phyloP scores from a whole-genome alignment of 1,140 invertebrate genomes.

The Trichonephila clavata region DNA sequence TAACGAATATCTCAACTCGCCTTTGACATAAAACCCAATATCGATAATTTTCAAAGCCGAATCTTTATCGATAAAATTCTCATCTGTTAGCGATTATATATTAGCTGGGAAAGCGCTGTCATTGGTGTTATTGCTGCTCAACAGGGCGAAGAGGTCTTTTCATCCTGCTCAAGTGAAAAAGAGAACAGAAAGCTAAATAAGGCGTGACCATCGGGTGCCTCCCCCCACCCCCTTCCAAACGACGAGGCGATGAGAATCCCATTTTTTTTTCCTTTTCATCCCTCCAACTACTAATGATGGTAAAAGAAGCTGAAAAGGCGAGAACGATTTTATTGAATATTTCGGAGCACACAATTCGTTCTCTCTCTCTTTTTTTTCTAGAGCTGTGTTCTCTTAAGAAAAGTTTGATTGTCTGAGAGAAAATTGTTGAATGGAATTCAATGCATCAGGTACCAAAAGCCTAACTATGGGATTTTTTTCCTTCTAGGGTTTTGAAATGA shows the following conservation, averaged over 20 bases:
- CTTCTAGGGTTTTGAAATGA: not conserved
- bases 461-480: not conserved
- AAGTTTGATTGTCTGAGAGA: constrained; percentile 3
- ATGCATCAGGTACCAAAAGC: constrained; percentile 15
- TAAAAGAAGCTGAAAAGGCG: not conserved
- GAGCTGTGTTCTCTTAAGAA: constrained; percentile 27
- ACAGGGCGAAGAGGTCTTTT: not conserved
- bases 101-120: not conserved
- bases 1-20: no score
- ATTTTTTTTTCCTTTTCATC: not conserved
- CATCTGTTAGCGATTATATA: not conserved
- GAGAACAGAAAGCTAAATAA: constrained; percentile 39
- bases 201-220: constrained; percentile 20
- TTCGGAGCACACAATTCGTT: not conserved
- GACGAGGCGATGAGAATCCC: not conserved
- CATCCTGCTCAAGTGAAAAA: not conserved
- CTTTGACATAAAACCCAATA: no score
- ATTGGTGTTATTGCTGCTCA: not conserved
- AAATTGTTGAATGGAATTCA: constrained; percentile 21
- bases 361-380: not conserved
- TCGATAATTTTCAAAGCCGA: no score
- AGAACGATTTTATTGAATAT: constrained; percentile 43
- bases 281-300: not conserved
- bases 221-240: not conserved
- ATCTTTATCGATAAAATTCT: no score